Base-by-base conservation (phyloP, 2,797 vertebrate genomes). In the Triplophysa yarkandensis region DNA sequence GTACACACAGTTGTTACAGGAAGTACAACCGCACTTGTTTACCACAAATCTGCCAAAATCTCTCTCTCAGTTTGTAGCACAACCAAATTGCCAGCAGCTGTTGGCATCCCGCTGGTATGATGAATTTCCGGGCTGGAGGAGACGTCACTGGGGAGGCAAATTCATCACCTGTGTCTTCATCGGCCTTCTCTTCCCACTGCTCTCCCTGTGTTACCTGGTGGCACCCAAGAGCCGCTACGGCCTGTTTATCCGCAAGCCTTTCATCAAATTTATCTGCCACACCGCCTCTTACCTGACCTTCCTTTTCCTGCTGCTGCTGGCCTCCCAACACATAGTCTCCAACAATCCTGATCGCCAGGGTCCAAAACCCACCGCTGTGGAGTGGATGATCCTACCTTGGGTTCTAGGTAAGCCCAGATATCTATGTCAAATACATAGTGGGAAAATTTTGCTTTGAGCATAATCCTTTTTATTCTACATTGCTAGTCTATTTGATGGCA, bases 181-280 rank as follows among this genome's bases (percentile, higher is more conserved):
- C 62, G 96, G 97, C 88, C 90, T 99, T 10, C 91, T 97, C 84
- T 99, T 97, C 75, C 98, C 97, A 0, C 79, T 98, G 81, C 92
- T 99, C 84, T 98, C 92, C 79, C 86, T 97, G 80, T 93, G 94
- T 88, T 99, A 99, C 89, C 85, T 99, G 87, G 90, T 98, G 81
- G 91, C 89, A 30, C 98, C 98, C 46, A 98, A 96, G 89, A 98
- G 95, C 86, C 93, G 91, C 10, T 86, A 94, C 3, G 96, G 98
- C 79, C 89, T 95, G 21, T 96, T 98, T 90, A 98, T 98, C 87
- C 93, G 94, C 82, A 98, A 96, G 85, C 98, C 97, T 80, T 99
- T 99, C 89, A 95, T 99, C 91, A 99, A 99, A 92, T 99, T 99
- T 90, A 99, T 99, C 91, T 99, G 98, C 89, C 98, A 99, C 87